phyloP scores from a whole-genome alignment of 1,140 invertebrate species.

The Ephestia elutella region DNA sequence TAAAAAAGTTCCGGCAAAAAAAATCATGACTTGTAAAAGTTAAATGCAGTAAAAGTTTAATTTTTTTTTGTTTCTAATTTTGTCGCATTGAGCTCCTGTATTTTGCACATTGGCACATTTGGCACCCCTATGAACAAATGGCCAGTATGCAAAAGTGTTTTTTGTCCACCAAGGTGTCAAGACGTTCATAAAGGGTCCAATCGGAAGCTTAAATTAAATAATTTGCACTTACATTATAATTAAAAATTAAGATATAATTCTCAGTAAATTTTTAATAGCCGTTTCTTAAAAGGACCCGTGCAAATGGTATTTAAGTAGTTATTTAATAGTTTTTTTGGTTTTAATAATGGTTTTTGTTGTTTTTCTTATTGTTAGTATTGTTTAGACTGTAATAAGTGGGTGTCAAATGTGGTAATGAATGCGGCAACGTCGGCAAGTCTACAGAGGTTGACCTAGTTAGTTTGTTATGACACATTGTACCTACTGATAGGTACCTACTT shows the following conservation, averaged over 20 bases:
- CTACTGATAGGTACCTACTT: conserved; percentile 11
- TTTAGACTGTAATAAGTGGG: background rate
- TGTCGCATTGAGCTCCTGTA: background rate
- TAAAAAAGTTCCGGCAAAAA: no score
- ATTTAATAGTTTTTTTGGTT: conserved; percentile 45
- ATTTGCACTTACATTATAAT: conserved; percentile 45
- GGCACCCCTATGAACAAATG: background rate
- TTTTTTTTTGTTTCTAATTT: background rate
- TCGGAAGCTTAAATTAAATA: conserved; percentile 35
- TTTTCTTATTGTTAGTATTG: conserved; percentile 2
- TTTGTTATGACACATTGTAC: conserved; percentile 52
- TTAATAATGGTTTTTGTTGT: background rate
- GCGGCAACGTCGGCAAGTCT: background rate
- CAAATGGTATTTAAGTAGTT: conserved; percentile 39
- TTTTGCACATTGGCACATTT: background rate
- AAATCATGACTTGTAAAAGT: no score
- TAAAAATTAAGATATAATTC: conserved; percentile 59
- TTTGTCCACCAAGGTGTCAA: conserved; percentile 54
- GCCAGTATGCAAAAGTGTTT: conserved; percentile 34
- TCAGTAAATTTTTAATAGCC: conserved; percentile 45
- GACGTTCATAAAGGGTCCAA: conserved; percentile 37
- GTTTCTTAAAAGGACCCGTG: conserved; percentile 23
- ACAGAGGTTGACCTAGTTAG: conserved; percentile 38
- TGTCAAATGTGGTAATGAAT: background rate
- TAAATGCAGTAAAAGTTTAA: background rate